Conservation (phyloP, 2,888 invertebrate genomes). For the Pimpla rufipes region DNA sequence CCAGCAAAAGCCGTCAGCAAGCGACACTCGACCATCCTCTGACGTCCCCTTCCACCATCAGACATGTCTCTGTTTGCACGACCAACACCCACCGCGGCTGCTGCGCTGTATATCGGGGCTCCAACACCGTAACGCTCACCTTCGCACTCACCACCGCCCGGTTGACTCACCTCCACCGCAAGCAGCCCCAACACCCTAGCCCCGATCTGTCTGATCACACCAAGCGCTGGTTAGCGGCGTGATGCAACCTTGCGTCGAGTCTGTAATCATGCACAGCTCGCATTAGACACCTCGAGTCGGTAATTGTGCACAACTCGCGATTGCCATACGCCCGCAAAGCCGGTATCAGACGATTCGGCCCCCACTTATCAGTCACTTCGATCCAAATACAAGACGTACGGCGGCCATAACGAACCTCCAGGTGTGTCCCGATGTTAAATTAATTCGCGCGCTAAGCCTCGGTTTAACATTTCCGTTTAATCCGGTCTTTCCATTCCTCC, state of each 20-base stretch:
- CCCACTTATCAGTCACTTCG: conserved; percentile 12
- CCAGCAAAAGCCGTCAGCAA: neutral
- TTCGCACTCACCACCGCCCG: neutral
- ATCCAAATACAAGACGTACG: conserved; percentile 12
- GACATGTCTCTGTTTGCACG: conserved; percentile 8
- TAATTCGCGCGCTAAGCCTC: conserved; percentile 20
- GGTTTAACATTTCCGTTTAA: conserved; percentile 70
- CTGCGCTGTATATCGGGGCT: neutral
- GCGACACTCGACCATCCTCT: neutral
- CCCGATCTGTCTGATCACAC: conserved; percentile 23
- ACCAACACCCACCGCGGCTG: conserved; percentile 9
- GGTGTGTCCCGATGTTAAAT: conserved; percentile 22
- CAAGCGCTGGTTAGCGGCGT: conserved; percentile 18
- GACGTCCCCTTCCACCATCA: neutral
- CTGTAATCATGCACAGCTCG: conserved; percentile 11
- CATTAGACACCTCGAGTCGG: conserved; percentile 40
- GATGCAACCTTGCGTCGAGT: conserved; percentile 6
- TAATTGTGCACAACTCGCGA: conserved; percentile 13
- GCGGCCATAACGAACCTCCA: neutral
- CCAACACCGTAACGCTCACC: conserved; percentile 13
- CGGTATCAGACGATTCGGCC: neutral
- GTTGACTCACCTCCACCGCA: conserved; percentile 7
- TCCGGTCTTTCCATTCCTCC: conserved; percentile 66
- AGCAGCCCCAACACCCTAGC: conserved; percentile 3
- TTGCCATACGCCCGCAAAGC: neutral